Percentiles rank a stretch among this genome's conserved stretches.
Evolutionary conservation across 2,113 vertebrate species (phyloP).

Genomic region (Chaetorhynchus papuensis): DNA sequence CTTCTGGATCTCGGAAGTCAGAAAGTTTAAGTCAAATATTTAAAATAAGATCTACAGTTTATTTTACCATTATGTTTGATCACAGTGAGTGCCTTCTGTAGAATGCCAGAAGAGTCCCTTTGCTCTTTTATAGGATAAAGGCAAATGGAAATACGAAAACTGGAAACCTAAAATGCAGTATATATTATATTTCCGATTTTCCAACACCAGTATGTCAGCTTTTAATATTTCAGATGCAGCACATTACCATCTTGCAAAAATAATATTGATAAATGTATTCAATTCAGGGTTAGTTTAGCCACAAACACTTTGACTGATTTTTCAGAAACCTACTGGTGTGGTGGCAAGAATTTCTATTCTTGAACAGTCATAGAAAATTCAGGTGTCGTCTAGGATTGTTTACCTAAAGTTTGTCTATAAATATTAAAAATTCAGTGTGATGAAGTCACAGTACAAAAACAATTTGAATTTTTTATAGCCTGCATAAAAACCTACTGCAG

Average conservation of each 20-base stretch:
- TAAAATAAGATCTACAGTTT: neutral
- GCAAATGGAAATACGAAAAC: neutral
- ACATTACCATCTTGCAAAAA: neutral
- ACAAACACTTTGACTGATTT: neutral
- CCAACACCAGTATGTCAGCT: neutral
- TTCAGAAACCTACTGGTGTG: neutral
- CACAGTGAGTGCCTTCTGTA: neutral
- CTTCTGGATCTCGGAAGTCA: neutral
- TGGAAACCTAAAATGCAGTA: neutral
- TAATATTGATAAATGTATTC: neutral
- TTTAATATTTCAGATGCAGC: neutral
- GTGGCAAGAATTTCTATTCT: neutral
- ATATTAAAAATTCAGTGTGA: neutral
- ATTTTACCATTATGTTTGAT: neutral
- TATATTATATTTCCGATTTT: neutral
- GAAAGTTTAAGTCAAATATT: neutral
- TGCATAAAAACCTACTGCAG: neutral
- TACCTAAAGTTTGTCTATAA: neutral
- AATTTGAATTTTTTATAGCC: conserved; percentile 11
- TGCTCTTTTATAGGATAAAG: neutral
- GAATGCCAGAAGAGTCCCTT: neutral
- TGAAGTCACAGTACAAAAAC: neutral
- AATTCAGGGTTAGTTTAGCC: neutral
- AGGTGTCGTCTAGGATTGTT: neutral
- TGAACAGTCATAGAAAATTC: neutral